Base-by-base conservation (phyloP, 2,797 vertebrate species). In the Melanogrammus aeglefinus region DNA sequence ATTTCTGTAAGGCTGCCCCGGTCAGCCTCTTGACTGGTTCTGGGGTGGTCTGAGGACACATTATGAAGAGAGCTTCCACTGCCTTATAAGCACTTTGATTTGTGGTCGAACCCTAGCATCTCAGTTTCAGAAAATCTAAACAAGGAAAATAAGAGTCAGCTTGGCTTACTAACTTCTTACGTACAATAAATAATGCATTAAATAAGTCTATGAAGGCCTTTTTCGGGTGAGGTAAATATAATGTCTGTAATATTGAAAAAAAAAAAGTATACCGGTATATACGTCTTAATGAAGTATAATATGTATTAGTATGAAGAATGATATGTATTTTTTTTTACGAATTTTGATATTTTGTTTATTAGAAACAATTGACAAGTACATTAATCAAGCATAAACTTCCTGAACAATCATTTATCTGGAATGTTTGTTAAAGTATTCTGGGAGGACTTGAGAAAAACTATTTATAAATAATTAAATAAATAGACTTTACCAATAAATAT, bases 321-420 rank as follows among this genome's bases (percentile, higher is more conserved):
- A 51, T 51, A 51, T 63, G 51, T 63, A n/a, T 10, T 69, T 27
- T 69, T 18, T 21, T 21, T 78, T 51, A 86, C 87, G 77, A 88
- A 84, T 74, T 86, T 66, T 84, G 85, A 87, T 85, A 84, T 85
- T 73, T 86, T 78, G 88, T 91, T 92, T 90, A 90, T 91, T 88
- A 89, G 77, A 91, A 92, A 91, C 76, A 78, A 16, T 88, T 86
- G 83, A 87, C 80, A 31, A 1, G 1, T 35, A 72, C 70, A 72
- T 75, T 75, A 89, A 81, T 87, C 86, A 90, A 83, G 79, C 86
- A 86, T 89, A 85, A 85, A 89, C 79, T 85, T 84, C 4, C 76
- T 86, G 75, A 88, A 90, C 87, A 89, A 89, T 88, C 90, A 86
- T 84, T 82, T 81, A 89, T 85, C 88, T 84, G 85, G 86, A 90